A percentile compares a stretch with the other conserved stretches of the same genome.
Evolutionary conservation across 2,113 vertebrate genomes (phyloP).

Genomic region (Xyliphius kryptos): DNA sequence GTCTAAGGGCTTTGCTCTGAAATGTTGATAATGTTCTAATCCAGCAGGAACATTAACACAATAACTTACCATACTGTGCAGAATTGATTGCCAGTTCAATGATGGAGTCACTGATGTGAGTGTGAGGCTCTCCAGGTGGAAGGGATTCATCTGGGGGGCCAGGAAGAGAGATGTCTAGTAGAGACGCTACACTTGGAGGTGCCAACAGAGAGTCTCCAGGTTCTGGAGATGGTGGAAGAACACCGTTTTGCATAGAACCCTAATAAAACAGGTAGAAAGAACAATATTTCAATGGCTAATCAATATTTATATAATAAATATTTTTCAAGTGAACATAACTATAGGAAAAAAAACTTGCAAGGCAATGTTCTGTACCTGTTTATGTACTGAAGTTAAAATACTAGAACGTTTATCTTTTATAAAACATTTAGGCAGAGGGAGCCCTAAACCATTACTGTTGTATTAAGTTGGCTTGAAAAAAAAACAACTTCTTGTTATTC

Average conservation of each 20-base stretch:
- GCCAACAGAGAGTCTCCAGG: conserved; percentile 75
- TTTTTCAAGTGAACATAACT: too few relatives aligned
- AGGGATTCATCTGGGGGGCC: conserved; percentile 92
- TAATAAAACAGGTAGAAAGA: conserved; percentile 41
- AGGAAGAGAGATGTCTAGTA: conserved; percentile 93
- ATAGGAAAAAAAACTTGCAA: too few relatives aligned
- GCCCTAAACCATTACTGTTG: too few relatives aligned
- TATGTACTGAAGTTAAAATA: too few relatives aligned
- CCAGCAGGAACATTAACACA: neutral
- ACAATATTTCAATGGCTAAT: neutral
- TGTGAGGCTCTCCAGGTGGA: conserved; percentile 80
- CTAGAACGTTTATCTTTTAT: too few relatives aligned
- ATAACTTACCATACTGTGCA: conserved; percentile 75
- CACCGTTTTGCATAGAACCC: conserved; percentile 68
- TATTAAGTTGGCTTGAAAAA: too few relatives aligned
- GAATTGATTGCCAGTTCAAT: conserved; percentile 98
- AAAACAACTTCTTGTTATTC: too few relatives aligned
- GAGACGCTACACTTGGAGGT: conserved; percentile 88
- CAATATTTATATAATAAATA: too few relatives aligned
- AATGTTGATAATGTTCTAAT: neutral
- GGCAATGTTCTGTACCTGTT: too few relatives aligned
- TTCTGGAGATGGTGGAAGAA: conserved; percentile 65
- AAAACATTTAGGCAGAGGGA: too few relatives aligned
- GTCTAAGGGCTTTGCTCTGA: too few relatives aligned
- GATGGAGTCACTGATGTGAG: conserved; percentile 96